These are phyloP conservation scores for Drosophila repletoides DNA, from an alignment of 1,140 invertebrate species.

Conservation along the genomic window DNA sequence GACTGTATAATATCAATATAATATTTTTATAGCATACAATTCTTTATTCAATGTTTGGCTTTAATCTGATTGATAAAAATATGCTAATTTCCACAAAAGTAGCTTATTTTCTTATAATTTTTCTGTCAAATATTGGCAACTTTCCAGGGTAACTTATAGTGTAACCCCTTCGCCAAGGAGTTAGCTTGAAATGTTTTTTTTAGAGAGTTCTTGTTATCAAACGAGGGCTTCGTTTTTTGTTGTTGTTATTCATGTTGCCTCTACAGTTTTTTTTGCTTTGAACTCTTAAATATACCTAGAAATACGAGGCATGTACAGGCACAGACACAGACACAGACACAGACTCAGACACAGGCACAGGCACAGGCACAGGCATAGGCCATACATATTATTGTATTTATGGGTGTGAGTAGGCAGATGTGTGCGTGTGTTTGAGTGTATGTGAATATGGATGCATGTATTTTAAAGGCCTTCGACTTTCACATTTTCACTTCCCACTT, in stretches of 20 bases:
- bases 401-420: slow-evolving; percentile 16
- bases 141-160: background rate
- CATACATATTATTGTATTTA: slow-evolving; percentile 11
- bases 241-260: slow-evolving; percentile 34
- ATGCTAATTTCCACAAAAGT: no score
- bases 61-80: no score
- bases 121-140: no score
- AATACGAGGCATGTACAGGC: background rate
- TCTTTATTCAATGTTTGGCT: no score
- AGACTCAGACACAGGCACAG: background rate
- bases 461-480: slow-evolving; percentile 31
- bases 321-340: background rate
- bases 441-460: slow-evolving; percentile 1
- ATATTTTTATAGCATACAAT: no score
- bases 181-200: slow-evolving; percentile 26
- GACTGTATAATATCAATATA: no score
- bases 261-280: slow-evolving; percentile 55
- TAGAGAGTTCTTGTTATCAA: slow-evolving; percentile 35
- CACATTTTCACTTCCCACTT: slow-evolving; percentile 8
- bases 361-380: background rate
- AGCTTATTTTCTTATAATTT: no score
- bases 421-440: background rate
- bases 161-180: background rate
- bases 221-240: slow-evolving; percentile 3
- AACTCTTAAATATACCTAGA: slow-evolving; percentile 56